Base-by-base conservation (phyloP, 2,888 invertebrate genomes). In the Synanthedon formicaeformis region DNA sequence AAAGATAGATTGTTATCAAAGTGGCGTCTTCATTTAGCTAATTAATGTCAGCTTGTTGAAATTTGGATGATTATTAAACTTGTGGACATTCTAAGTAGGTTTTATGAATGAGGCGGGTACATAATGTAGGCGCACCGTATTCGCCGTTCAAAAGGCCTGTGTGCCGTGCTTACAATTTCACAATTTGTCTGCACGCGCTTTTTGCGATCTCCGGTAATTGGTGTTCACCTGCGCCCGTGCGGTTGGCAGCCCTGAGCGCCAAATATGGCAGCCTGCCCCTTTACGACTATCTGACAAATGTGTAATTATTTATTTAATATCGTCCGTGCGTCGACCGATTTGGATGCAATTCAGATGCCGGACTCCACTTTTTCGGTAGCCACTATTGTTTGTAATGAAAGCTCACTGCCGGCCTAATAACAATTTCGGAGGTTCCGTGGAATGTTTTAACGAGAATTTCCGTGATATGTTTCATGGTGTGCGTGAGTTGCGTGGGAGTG, bases 231-330 rank as follows among this genome's bases (percentile, higher is more conserved):
- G 84, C 80, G 54, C 64, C 57, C 56, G 34, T 34, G 61, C 66
- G 60, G 69, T 53, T 66, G 72, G 70, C 69, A 65, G 68, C 75
- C 67, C 64, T 60, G 62, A 69, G 62, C 58, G 56, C 86, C 86
- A 75, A 81, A 86, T 83, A 86, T 67, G 85, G 86, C 67, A 69
- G 69, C 75, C 61, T 56, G 77, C 59, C 64, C 86, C 85, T 83
- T 85, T 86, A 81, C 76, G 72, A 69, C 67, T 77, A 83, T 80
- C 82, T 85, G 86, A 87, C 86, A 87, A 87, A 87, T 87, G 86
- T 84, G 84, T 86, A 86, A 87, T 86, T 86, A 87, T 86, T 84
- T 86, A 86, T 86, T 85, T 85, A 84, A 86, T 86, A 84, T 80
- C 76, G 72, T 70, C 74, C 64, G 65, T 64, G 62, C 57, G 57